phyloP scores from a whole-genome alignment of 2,888 invertebrate genomes.

The Thera obeliscata region DNA sequence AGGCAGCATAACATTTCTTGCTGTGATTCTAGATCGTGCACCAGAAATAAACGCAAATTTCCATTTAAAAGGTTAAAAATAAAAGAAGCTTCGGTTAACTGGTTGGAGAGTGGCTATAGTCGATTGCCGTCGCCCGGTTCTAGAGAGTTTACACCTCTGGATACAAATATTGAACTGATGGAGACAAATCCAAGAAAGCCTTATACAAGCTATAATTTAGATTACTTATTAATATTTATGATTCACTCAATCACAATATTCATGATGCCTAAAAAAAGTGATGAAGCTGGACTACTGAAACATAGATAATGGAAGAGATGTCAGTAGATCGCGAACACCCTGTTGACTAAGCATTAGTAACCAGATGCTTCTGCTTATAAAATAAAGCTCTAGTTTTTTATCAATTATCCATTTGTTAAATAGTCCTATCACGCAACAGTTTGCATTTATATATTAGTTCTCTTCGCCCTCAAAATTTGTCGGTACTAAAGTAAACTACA shows the following conservation, averaged over 20 bases:
- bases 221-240: not conserved
- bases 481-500: not conserved
- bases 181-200: not conserved
- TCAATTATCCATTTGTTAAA: not conserved
- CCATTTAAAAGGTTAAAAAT: constrained; percentile 35
- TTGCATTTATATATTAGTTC: constrained; percentile 19
- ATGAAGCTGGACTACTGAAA: not conserved
- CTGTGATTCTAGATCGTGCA: constrained; percentile 26
- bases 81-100: constrained; percentile 32
- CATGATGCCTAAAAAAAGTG: not conserved
- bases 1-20: too few relatives aligned
- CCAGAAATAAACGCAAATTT: constrained; percentile 35
- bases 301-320: not conserved
- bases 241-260: constrained; percentile 1
- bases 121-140: constrained; percentile 20
- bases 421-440: constrained; percentile 1
- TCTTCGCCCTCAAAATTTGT: constrained; percentile 19
- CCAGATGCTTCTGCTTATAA: not conserved
- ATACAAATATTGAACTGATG: constrained; percentile 1
- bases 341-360: not conserved
- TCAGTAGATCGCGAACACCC: not conserved
- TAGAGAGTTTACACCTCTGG: constrained; percentile 7
- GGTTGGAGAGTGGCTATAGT: constrained; percentile 32
- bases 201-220: not conserved
- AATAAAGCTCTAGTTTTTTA: not conserved